A percentile compares a stretch with the other conserved stretches of the same genome.
Conservation (phyloP, 2,797 vertebrate species). For the Margarornis squamiger region DNA sequence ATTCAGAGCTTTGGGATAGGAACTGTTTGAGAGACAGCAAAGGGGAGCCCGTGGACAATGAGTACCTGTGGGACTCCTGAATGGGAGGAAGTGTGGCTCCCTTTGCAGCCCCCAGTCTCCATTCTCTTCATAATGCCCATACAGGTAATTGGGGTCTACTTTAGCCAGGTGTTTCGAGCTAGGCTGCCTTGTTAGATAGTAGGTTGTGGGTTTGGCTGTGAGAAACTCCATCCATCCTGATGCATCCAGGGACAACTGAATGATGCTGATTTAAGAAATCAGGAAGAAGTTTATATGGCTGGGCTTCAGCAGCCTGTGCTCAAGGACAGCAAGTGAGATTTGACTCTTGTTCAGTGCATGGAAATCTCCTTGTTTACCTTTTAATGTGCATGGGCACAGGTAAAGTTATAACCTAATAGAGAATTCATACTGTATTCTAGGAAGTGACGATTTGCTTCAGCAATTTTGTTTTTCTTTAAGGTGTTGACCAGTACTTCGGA, state of each 20-base stretch:
- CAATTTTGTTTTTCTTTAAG: constrained; percentile 34
- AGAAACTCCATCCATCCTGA: neutral
- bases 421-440: constrained; percentile 20
- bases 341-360: neutral
- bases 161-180: neutral
- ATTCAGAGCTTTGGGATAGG: neutral
- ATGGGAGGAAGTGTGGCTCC: neutral
- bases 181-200: neutral
- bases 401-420: neutral
- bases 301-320: neutral
- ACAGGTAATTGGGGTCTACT: neutral
- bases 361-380: neutral
- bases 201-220: neutral
- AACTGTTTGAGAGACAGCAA: neutral
- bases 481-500: constrained; percentile 42
- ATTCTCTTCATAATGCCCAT: neutral
- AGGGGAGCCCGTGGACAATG: neutral
- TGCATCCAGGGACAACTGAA: neutral
- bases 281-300: neutral
- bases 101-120: neutral
- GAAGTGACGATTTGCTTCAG: neutral
- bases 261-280: neutral
- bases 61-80: neutral
- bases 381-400: neutral
- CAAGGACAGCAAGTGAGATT: neutral